These are phyloP conservation scores for Physella acuta DNA, from an alignment of 1,140 invertebrate genomes.

Conservation along the genomic window DNA sequence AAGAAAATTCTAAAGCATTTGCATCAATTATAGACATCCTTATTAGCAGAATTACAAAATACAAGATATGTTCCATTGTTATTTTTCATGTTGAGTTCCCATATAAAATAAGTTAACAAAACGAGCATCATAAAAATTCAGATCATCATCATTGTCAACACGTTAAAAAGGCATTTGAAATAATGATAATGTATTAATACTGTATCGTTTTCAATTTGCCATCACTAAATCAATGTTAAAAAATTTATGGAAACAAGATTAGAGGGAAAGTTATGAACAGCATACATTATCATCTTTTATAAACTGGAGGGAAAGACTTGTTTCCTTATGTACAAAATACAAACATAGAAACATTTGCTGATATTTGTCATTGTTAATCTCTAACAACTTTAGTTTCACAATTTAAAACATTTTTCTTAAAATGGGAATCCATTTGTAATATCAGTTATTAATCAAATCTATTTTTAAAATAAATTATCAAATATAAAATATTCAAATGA, in stretches of 20 bases:
- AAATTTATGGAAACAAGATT: neutral
- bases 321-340: constrained; percentile 18
- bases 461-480: neutral
- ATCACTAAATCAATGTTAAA: neutral
- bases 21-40: constrained; percentile 7
- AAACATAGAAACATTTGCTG: constrained; percentile 1
- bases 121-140: constrained; percentile 13
- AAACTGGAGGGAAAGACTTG: constrained; percentile 9
- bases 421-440: neutral
- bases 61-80: neutral
- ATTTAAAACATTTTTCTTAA: too few relatives aligned
- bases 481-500: neutral
- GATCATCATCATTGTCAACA: constrained; percentile 18
- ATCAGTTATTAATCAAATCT: neutral
- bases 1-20: neutral
- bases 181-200: constrained; percentile 16
- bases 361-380: neutral
- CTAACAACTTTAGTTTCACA: neutral
- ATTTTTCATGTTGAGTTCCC: neutral
- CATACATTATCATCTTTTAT: neutral
- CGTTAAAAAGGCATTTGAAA: constrained; percentile 9
- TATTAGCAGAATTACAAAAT: neutral
- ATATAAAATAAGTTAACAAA: neutral
- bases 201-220: neutral
- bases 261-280: neutral